These are phyloP conservation scores for Gobiocypris rarus DNA, from an alignment of 2,113 vertebrate genomes.

Conservation along the genomic window DNA sequence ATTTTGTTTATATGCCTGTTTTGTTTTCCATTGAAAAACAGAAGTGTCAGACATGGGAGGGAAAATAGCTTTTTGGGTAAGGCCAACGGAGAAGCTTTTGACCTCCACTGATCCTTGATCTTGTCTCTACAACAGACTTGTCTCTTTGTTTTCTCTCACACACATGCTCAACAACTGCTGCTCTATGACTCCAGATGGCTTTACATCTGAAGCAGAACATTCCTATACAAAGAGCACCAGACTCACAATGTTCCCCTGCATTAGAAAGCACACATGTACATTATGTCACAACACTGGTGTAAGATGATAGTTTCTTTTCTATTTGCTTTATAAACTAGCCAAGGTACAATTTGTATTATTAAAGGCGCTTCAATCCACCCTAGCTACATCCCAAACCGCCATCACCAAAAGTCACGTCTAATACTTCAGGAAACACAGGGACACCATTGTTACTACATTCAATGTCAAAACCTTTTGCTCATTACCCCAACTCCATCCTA, in stretches of 20 bases:
- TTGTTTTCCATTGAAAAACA: slow-evolving; percentile 25
- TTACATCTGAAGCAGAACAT: not conserved
- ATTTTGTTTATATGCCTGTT: not conserved
- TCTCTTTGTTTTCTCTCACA: not conserved
- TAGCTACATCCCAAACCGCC: not conserved
- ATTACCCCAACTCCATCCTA: not conserved
- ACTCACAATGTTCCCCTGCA: not conserved
- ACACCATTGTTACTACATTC: slow-evolving; percentile 55
- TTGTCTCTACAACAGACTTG: slow-evolving; percentile 14
- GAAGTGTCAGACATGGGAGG: not conserved
- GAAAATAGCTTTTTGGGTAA: not conserved
- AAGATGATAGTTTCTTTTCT: not conserved
- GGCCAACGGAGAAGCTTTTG: slow-evolving; percentile 1
- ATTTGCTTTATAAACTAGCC: not conserved
- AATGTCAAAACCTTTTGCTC: slow-evolving; percentile 43
- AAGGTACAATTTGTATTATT: not conserved
- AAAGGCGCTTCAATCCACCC: not conserved
- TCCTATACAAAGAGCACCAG: not conserved
- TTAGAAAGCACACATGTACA: not conserved
- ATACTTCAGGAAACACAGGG: slow-evolving; percentile 49
- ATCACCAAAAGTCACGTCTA: slow-evolving; percentile 21
- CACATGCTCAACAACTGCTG: slow-evolving; percentile 32
- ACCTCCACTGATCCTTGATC: slow-evolving; percentile 31
- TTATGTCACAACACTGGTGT: not conserved
- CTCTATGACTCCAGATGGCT: slow-evolving; percentile 27